These are phyloP conservation scores for Clepsis dumicolana DNA, from an alignment of 2,888 invertebrate genomes.

Conservation along the genomic window DNA sequence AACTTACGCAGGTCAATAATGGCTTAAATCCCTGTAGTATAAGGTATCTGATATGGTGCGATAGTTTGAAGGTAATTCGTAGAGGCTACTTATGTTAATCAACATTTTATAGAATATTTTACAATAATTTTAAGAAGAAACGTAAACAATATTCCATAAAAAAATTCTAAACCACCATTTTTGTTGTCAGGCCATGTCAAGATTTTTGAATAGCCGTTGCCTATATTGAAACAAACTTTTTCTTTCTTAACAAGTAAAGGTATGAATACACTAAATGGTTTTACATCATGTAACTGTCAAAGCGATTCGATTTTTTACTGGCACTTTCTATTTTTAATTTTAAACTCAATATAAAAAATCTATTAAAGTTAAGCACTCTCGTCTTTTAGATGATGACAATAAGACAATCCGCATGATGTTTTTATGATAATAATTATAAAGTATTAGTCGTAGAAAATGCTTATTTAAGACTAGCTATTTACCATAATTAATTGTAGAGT, in stretches of 20 bases:
- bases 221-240: neutral
- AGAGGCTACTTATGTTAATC: too few relatives aligned
- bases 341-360: constrained; percentile 29
- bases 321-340: constrained; percentile 35
- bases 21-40: neutral
- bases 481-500: too few relatives aligned
- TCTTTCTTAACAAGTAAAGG: neutral
- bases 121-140: too few relatives aligned
- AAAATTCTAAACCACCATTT: too few relatives aligned
- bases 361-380: constrained; percentile 30
- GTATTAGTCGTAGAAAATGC: neutral
- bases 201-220: neutral
- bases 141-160: too few relatives aligned
- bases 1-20: constrained; percentile 13
- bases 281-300: constrained; percentile 20
- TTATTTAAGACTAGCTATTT: neutral
- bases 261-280: neutral
- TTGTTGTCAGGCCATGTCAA: too few relatives aligned
- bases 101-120: too few relatives aligned
- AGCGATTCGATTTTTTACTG: constrained; percentile 11
- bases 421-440: neutral
- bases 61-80: too few relatives aligned
- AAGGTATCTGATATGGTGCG: neutral
- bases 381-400: constrained; percentile 18
- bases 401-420: neutral